Conservation (phyloP, 2,113 vertebrate genomes). For the Ptyas mucosa region DNA sequence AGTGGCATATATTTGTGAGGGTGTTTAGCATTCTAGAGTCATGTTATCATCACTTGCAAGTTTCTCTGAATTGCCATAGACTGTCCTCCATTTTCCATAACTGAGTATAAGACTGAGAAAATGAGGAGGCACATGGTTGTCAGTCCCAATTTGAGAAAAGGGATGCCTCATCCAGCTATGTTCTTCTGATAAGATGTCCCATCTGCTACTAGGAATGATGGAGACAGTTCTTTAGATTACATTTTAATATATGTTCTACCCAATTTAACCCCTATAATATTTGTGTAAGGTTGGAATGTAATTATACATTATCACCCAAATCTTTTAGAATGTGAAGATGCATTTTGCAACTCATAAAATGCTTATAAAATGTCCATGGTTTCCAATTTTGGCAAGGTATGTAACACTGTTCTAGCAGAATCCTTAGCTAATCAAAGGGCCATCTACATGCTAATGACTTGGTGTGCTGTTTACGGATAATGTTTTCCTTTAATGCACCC, state of each 20-base stretch:
- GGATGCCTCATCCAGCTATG: neutral
- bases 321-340: neutral
- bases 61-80: neutral
- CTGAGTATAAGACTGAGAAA: neutral
- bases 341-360: neutral
- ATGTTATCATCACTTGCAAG: neutral
- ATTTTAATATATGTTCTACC: neutral
- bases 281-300: neutral
- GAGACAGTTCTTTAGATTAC: neutral
- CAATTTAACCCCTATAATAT: neutral
- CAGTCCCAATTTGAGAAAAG: neutral
- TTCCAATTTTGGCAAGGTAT: neutral
- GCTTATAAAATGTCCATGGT: neutral
- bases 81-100: neutral
- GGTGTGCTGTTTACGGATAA: constrained; percentile 1
- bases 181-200: neutral
- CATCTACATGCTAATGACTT: constrained; percentile 3
- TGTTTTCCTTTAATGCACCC: constrained; percentile 30
- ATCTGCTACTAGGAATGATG: neutral
- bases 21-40: neutral
- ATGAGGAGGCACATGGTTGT: neutral
- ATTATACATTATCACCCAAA: neutral
- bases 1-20: neutral
- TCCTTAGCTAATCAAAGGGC: neutral
- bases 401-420: neutral